Conservation (phyloP, 2,888 invertebrate species). For the Acleris holmiana region DNA sequence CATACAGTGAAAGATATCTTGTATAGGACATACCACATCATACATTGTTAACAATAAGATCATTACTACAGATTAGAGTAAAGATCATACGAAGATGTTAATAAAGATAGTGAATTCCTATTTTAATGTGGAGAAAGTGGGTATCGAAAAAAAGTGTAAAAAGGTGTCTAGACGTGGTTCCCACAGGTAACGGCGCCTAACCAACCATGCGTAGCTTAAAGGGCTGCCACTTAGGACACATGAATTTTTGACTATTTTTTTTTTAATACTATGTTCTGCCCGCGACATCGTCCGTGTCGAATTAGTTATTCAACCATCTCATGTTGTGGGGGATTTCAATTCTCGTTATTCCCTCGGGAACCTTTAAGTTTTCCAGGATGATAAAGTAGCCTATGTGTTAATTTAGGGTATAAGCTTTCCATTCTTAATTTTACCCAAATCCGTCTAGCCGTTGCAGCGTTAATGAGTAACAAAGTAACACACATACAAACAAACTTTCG, state of each 20-base stretch:
- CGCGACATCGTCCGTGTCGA: no score
- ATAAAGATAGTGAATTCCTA: slow-evolving; percentile 2
- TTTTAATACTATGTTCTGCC: background rate
- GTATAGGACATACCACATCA: background rate
- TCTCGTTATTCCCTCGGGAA: no score
- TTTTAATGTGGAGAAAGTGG: slow-evolving; percentile 27
- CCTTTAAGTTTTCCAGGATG: no score
- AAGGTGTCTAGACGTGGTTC: slow-evolving; percentile 44
- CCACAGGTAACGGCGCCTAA: slow-evolving; percentile 48
- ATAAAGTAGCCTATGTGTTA: no score
- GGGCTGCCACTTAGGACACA: slow-evolving; percentile 48
- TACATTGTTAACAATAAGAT: background rate
- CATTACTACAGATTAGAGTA: background rate
- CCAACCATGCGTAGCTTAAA: slow-evolving; percentile 47
- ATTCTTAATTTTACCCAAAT: no score
- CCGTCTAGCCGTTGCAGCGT: no score
- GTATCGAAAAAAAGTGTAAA: slow-evolving; percentile 34
- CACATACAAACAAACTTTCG: no score
- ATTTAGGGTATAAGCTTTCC: no score
- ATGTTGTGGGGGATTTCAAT: no score
- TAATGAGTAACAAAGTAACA: no score
- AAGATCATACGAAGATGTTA: slow-evolving; percentile 16
- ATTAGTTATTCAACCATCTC: no score
- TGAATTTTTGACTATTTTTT: background rate
- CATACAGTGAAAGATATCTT: no score